A percentile compares a stretch with the other conserved stretches of the same genome.
Evolutionary conservation across 1,140 invertebrate species (phyloP).

Genomic region (Bombus difficillimus): DNA sequence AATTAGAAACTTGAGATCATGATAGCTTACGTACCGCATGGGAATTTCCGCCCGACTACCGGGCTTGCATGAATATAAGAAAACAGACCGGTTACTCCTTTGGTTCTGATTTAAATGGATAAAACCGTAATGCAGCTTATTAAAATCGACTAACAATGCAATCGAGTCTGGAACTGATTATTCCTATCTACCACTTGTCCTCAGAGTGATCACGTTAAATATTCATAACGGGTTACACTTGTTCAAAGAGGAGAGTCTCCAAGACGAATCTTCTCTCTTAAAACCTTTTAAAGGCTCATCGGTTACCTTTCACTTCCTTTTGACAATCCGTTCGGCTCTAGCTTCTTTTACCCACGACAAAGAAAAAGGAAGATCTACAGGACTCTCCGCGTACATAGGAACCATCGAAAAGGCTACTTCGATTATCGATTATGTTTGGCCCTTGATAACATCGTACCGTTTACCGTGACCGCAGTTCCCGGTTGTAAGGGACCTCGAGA

Average conservation of each 20-base stretch:
- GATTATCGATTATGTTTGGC: constrained; percentile 41
- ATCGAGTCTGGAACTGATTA: neutral
- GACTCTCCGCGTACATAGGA: neutral
- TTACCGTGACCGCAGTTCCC: constrained; percentile 10
- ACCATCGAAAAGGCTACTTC: constrained; percentile 2
- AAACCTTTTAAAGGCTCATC: constrained; percentile 23
- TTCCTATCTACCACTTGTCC: neutral
- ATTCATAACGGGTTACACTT: constrained; percentile 55
- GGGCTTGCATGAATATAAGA: constrained; percentile 27
- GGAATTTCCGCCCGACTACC: constrained; percentile 1
- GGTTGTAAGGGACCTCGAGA: constrained; percentile 32
- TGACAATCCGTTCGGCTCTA: neutral
- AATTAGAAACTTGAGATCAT: constrained; percentile 49
- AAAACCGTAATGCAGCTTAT: constrained; percentile 16
- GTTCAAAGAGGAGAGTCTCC: constrained; percentile 9
- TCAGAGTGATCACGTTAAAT: constrained; percentile 28
- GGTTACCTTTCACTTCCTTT: neutral
- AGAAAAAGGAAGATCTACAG: neutral
- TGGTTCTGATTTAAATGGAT: neutral
- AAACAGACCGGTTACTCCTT: neutral
- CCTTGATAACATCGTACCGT: neutral
- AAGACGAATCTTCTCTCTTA: neutral
- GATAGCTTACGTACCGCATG: constrained; percentile 38
- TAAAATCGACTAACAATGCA: constrained; percentile 37
- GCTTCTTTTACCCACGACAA: neutral